Conservation (phyloP, 2,797 vertebrate genomes). For the Melanotaenia maccullochi region DNA sequence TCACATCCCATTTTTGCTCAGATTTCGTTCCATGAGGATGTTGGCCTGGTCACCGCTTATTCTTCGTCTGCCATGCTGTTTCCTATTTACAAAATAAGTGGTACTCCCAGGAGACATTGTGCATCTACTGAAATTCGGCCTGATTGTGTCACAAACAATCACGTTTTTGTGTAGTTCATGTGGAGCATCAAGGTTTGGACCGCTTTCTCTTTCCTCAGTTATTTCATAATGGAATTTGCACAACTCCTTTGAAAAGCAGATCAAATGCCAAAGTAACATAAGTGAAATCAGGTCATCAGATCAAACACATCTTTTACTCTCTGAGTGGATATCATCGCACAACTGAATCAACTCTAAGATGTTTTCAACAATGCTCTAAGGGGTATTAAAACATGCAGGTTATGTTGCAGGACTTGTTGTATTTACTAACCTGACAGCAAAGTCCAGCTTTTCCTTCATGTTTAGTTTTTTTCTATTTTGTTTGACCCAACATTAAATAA, state of each 20-base stretch:
- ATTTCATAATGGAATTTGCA: not conserved
- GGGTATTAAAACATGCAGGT: not conserved
- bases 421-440: not conserved
- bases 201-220: not conserved
- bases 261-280: not conserved
- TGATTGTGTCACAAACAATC: constrained; percentile 3
- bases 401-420: not conserved
- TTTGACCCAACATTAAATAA: not conserved
- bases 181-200: not conserved
- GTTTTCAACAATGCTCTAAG: too few relatives aligned
- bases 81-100: not conserved
- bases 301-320: not conserved
- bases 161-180: not conserved
- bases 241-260: not conserved
- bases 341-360: not conserved
- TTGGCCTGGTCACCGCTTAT: not conserved
- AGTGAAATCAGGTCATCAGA: not conserved
- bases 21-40: not conserved
- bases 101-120: not conserved
- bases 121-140: not conserved
- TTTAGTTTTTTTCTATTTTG: not conserved
- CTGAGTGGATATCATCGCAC: not conserved
- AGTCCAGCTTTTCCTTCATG: not conserved
- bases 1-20: not conserved
- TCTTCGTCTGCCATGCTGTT: not conserved